phyloP scores from a whole-genome alignment of 1,140 invertebrate species.

The Rhopalosiphum padi region DNA sequence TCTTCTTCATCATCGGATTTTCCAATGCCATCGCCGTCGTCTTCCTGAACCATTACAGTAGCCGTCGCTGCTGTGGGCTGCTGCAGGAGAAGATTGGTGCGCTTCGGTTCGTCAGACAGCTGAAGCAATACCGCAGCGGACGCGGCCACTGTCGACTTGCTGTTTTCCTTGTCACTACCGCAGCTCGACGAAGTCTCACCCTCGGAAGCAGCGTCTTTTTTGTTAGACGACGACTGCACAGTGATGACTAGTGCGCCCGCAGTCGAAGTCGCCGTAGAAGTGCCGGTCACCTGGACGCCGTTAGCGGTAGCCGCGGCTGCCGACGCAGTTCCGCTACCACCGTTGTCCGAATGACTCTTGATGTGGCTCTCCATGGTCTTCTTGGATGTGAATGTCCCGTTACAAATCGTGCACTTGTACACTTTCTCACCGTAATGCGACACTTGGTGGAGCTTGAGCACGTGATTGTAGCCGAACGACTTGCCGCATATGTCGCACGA shows the following conservation, averaged over 20 bases:
- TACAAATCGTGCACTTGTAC: slow-evolving; percentile 89
- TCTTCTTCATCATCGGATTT: neutral
- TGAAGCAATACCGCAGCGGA: neutral
- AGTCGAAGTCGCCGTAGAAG: slow-evolving; percentile 58
- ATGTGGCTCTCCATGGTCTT: slow-evolving; percentile 89
- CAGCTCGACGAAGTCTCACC: slow-evolving; percentile 61
- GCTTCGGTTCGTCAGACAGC: neutral
- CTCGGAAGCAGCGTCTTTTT: neutral
- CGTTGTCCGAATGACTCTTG: slow-evolving; percentile 80
- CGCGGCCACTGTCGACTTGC: slow-evolving; percentile 60
- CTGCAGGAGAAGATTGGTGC: neutral
- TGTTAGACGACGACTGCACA: neutral
- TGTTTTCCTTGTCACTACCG: slow-evolving; percentile 66
- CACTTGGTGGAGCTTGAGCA: slow-evolving; percentile 86
- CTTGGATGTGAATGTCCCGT: slow-evolving; percentile 87
- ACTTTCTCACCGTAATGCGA: slow-evolving; percentile 90
- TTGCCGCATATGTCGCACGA: slow-evolving; percentile 81
- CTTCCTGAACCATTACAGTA: neutral
- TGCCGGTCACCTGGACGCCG: slow-evolving; percentile 61
- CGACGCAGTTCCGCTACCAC: slow-evolving; percentile 60
- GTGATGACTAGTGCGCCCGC: neutral
- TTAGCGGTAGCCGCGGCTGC: slow-evolving; percentile 56
- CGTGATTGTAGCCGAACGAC: slow-evolving; percentile 87
- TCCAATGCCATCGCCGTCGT: neutral
- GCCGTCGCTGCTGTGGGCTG: neutral